These are phyloP conservation scores for Craterocephalus amniculus DNA, from an alignment of 2,797 vertebrate species.

Conservation along the genomic window DNA sequence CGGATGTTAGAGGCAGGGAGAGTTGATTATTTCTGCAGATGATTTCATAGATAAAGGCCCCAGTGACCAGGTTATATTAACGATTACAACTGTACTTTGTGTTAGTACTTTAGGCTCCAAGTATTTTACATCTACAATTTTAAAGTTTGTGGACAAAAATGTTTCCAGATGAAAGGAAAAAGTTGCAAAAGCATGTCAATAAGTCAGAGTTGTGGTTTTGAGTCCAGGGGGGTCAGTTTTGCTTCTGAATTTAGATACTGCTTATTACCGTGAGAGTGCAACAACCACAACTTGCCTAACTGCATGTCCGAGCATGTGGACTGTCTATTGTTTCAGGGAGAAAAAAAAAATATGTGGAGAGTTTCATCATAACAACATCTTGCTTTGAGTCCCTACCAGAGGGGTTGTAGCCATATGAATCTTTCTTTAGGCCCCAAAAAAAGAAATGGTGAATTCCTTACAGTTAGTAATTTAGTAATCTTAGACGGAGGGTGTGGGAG, in stretches of 20 bases:
- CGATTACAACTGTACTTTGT: conserved; percentile 46
- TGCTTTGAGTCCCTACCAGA: conserved; percentile 23
- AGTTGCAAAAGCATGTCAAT: conserved; percentile 19
- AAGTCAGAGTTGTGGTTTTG: conserved; percentile 47
- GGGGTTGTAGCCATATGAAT: conserved; percentile 25
- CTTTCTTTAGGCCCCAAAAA: conserved; percentile 44
- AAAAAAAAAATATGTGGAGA: conserved; percentile 38
- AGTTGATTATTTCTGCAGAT: conserved; percentile 48
- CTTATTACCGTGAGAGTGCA: conserved; percentile 57
- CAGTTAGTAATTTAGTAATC: conserved; percentile 67
- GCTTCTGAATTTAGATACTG: conserved; percentile 64
- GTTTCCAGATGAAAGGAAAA: neutral
- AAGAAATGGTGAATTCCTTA: conserved; percentile 54
- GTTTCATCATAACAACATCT: conserved; percentile 32
- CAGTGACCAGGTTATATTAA: conserved; percentile 34
- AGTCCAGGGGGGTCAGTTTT: conserved; percentile 48
- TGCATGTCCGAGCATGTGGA: conserved; percentile 27
- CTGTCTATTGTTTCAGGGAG: conserved; percentile 61
- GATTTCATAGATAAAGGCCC: conserved; percentile 42
- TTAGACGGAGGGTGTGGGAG: conserved; percentile 66
- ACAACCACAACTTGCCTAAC: conserved; percentile 44
- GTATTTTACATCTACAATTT: neutral
- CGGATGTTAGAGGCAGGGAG: conserved; percentile 34
- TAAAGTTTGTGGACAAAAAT: conserved; percentile 29
- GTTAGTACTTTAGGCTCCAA: conserved; percentile 20